Evolutionary conservation across 2,113 vertebrate species (phyloP).

Genomic region (Amblyornis subalaris): DNA sequence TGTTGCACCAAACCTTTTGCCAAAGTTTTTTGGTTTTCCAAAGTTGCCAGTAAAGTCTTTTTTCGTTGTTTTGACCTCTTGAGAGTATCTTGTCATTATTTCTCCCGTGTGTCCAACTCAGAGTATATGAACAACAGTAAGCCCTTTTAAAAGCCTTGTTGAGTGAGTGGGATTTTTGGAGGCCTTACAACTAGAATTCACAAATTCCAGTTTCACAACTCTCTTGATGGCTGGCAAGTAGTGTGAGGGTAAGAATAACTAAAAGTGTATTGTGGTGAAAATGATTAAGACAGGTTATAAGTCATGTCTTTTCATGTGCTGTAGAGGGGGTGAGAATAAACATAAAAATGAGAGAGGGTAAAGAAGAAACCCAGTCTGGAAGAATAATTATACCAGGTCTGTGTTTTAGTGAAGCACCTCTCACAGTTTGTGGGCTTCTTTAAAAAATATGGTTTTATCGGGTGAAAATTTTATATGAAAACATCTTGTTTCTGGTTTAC

Average conservation of each 20-base stretch:
- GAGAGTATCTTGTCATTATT: fast-evolving
- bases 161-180: fast-evolving
- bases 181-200: not conserved
- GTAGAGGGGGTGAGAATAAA: not conserved
- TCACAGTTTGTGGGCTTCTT: fast-evolving
- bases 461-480: not conserved
- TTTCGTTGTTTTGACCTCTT: not conserved
- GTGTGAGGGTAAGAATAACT: not conserved
- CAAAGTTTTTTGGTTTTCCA: not conserved
- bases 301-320: not conserved
- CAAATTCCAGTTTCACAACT: not conserved
- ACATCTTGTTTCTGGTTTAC: not conserved
- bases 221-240: not conserved
- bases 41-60: not conserved
- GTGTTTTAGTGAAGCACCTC: not conserved
- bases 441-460: not conserved
- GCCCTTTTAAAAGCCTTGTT: not conserved
- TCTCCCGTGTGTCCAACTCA: not conserved
- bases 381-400: not conserved
- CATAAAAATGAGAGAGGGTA: not conserved
- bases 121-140: not conserved
- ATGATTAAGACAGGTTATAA: not conserved
- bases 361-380: not conserved
- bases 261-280: not conserved
- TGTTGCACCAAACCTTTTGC: not conserved